Conservation (phyloP, 2,888 invertebrate genomes). For the Acleris literana region DNA sequence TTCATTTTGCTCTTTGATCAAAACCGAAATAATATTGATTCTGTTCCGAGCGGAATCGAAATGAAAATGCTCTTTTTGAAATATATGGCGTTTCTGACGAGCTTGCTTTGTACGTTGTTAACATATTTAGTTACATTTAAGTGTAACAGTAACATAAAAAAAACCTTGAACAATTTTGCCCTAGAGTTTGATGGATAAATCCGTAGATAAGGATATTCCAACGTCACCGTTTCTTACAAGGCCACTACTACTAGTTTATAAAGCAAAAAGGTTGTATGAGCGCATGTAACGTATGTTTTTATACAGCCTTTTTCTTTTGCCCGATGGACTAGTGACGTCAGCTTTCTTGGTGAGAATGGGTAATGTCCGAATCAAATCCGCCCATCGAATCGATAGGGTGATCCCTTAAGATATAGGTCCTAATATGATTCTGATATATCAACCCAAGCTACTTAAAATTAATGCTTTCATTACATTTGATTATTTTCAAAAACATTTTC, state of each 20-base stretch:
- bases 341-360: constrained; percentile 31
- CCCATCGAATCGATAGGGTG: constrained; percentile 3
- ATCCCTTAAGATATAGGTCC: constrained; percentile 4
- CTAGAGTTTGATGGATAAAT: constrained; percentile 10
- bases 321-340: constrained; percentile 16
- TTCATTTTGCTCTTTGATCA: no score
- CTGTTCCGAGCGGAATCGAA: no score
- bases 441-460: not conserved
- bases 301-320: no score
- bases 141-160: no score
- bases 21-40: no score
- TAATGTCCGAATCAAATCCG: constrained; percentile 20
- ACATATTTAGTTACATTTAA: no score
- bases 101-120: no score
- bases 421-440: not conserved
- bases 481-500: no score
- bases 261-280: no score
- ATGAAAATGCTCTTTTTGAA: no score
- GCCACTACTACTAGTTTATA: not conserved
- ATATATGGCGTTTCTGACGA: no score
- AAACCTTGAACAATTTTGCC: not conserved
- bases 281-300: no score
- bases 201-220: constrained; percentile 29
- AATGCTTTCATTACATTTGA: not conserved
- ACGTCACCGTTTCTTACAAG: constrained; percentile 22